phyloP scores from a whole-genome alignment of 2,113 vertebrate species.

The Phrynosoma platyrhinos region DNA sequence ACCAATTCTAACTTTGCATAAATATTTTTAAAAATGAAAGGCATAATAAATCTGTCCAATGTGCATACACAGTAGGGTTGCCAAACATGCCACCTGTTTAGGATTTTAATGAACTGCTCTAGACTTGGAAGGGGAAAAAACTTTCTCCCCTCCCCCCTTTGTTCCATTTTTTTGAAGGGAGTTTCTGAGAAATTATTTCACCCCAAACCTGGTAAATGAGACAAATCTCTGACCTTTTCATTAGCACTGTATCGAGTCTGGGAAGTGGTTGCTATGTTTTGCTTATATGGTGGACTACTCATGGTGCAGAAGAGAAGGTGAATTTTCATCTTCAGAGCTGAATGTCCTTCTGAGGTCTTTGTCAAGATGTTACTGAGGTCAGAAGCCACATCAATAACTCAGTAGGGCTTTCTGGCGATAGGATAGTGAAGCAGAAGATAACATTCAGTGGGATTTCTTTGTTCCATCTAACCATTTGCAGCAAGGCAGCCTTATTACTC shows the following conservation, averaged over 20 bases:
- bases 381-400: fast-evolving
- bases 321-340: neutral
- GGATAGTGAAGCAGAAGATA: neutral
- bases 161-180: neutral
- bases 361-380: neutral
- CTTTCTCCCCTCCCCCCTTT: constrained; percentile 29
- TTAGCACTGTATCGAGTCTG: neutral
- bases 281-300: neutral
- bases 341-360: fast-evolving
- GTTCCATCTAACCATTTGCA: neutral
- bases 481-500: neutral
- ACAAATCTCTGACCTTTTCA: constrained; percentile 34
- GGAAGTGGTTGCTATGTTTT: neutral
- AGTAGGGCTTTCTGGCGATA: neutral
- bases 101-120: constrained; percentile 70
- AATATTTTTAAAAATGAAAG: constrained; percentile 76
- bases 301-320: fast-evolving
- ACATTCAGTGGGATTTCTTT: neutral
- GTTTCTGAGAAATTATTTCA: constrained; percentile 15
- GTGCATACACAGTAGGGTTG: constrained; percentile 42
- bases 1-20: constrained; percentile 56
- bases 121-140: constrained; percentile 43
- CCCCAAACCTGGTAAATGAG: constrained; percentile 43
- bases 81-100: constrained; percentile 76
- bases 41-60: constrained; percentile 73